phyloP scores from a whole-genome alignment of 2,888 invertebrate genomes.

The Pyralis farinalis region DNA sequence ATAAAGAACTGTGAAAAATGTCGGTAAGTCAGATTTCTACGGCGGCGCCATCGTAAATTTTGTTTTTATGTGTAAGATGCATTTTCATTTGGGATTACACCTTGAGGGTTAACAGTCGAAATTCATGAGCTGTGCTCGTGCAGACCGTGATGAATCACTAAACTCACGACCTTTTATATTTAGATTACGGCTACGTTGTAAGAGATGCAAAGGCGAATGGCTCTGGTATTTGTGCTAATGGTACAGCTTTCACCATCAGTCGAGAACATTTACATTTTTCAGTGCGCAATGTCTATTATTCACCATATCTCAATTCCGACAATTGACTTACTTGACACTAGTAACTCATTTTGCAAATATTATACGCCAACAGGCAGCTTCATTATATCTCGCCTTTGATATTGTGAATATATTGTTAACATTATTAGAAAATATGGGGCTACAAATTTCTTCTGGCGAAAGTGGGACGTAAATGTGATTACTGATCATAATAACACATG shows the following conservation, averaged over 20 bases:
- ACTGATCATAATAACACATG: too few relatives aligned
- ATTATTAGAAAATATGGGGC: background rate
- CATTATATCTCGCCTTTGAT: constrained; percentile 3
- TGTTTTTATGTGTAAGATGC: background rate
- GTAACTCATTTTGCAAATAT: constrained; percentile 12
- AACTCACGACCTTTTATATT: too few relatives aligned
- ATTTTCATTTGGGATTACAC: background rate
- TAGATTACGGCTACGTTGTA: background rate
- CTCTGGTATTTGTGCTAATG: constrained; percentile 11
- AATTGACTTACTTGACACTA: constrained; percentile 7
- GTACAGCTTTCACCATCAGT: constrained; percentile 3
- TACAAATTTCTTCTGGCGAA: background rate
- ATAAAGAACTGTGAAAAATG: too few relatives aligned
- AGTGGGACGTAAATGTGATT: background rate
- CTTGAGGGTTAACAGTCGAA: background rate
- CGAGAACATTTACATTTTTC: constrained; percentile 1
- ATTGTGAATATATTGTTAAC: constrained; percentile 1
- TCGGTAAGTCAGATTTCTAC: background rate
- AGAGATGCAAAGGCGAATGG: background rate
- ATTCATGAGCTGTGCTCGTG: too few relatives aligned
- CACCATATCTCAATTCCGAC: background rate
- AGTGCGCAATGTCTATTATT: constrained; percentile 1
- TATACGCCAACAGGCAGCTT: constrained; percentile 13
- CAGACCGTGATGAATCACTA: too few relatives aligned
- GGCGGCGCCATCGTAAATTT: constrained; percentile 14